phyloP scores from a whole-genome alignment of 2,113 vertebrate genomes.

The Zosterops pallidus region DNA sequence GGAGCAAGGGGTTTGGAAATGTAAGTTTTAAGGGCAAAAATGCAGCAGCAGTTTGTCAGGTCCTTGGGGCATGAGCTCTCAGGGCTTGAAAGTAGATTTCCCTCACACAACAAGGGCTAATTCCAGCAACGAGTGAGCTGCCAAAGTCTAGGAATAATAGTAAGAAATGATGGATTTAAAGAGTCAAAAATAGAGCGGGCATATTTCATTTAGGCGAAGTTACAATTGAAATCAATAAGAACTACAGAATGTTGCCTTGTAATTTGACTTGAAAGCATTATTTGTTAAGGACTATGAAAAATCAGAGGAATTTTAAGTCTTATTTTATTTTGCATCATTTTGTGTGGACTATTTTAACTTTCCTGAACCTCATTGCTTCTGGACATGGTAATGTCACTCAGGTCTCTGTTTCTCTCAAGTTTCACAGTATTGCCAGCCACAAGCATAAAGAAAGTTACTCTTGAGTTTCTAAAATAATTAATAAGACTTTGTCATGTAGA shows the following conservation, averaged over 20 bases:
- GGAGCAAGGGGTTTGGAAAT: background rate
- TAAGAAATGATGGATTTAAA: slow-evolving; percentile 38
- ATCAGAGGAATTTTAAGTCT: background rate
- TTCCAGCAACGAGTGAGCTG: background rate
- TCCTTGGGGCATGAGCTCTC: background rate
- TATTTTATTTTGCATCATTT: background rate
- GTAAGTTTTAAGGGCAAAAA: background rate
- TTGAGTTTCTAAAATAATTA: background rate
- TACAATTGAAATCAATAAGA: slow-evolving; percentile 27
- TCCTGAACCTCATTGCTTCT: background rate
- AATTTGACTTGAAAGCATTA: slow-evolving; percentile 7
- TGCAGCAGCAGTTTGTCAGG: background rate
- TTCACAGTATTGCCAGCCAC: background rate
- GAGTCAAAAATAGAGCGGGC: background rate
- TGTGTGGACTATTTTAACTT: background rate
- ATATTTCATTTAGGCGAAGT: slow-evolving; percentile 20
- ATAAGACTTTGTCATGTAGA: background rate
- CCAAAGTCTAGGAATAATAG: background rate
- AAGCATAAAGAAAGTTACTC: background rate
- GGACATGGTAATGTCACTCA: background rate
- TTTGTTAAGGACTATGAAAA: slow-evolving; percentile 16
- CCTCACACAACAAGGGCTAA: background rate
- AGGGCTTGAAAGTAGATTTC: background rate
- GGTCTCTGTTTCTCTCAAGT: background rate
- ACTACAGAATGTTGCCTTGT: background rate